Conservation (phyloP, 2,797 vertebrate genomes). For the Glossophaga mutica region DNA sequence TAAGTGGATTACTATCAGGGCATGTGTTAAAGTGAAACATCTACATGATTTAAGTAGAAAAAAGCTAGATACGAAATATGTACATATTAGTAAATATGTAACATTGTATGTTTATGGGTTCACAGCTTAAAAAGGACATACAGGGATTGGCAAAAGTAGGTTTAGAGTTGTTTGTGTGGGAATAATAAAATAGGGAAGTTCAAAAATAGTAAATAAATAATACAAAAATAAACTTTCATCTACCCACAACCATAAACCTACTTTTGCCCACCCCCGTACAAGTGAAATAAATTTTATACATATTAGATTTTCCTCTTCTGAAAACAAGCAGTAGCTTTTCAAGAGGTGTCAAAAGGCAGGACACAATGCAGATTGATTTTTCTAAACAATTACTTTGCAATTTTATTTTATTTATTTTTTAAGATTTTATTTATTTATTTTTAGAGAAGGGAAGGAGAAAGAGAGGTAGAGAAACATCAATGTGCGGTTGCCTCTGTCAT, state of each 20-base stretch:
- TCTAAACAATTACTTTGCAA: neutral
- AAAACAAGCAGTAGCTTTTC: conserved; percentile 1
- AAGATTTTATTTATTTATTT: too few species aligned
- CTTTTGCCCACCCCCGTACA: neutral
- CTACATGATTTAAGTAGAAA: neutral
- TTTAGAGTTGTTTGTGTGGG: neutral
- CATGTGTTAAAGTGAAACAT: neutral
- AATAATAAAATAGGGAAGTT: neutral
- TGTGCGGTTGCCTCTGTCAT: too few species aligned
- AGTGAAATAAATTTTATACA: neutral
- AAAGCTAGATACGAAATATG: neutral
- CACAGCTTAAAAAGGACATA: neutral
- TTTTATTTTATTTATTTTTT: neutral
- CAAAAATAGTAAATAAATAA: neutral
- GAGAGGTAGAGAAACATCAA: too few species aligned
- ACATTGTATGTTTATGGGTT: neutral
- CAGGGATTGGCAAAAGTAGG: neutral
- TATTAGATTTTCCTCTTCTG: neutral
- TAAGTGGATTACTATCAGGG: neutral
- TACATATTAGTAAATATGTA: neutral
- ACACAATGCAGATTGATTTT: neutral
- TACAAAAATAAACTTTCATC: neutral
- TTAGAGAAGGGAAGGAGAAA: too few species aligned
- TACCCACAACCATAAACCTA: neutral
- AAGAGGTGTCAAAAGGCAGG: neutral